A percentile compares a stretch with the other conserved stretches of the same genome.
These are phyloP conservation scores for Epinotia ramella DNA, from an alignment of 2,888 invertebrate genomes.

Conservation along the genomic window DNA sequence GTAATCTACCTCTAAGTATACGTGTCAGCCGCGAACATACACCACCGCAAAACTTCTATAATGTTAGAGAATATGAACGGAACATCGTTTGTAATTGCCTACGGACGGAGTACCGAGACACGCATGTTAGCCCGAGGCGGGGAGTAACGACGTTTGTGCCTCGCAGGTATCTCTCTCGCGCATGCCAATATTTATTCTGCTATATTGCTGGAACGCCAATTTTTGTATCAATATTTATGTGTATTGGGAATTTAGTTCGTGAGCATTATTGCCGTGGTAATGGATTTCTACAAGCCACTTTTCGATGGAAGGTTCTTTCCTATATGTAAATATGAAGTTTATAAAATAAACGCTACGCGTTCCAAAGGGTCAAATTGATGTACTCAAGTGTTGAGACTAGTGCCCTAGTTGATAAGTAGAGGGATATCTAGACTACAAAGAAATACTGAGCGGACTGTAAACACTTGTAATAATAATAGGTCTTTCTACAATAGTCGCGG, in stretches of 20 bases:
- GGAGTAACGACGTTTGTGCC: conserved; percentile 6
- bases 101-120: background rate
- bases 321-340: background rate
- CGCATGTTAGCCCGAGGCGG: conserved; percentile 10
- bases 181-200: conserved; percentile 34
- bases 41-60: background rate
- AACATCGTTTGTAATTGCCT: conserved; percentile 1
- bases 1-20: background rate
- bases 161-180: conserved; percentile 2
- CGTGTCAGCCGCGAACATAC: background rate
- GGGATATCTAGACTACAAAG: too few species aligned
- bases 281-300: conserved; percentile 5
- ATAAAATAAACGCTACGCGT: background rate
- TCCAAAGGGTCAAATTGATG: too few species aligned
- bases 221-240: conserved; percentile 52
- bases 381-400: too few species aligned
- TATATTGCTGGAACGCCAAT: conserved; percentile 48
- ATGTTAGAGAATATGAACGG: background rate
- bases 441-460: too few species aligned
- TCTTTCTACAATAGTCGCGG: too few species aligned
- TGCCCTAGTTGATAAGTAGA: too few species aligned
- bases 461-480: too few species aligned
- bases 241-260: conserved; percentile 28
- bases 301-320: background rate
- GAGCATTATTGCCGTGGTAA: conserved; percentile 27